phyloP scores from a whole-genome alignment of 2,797 vertebrate species.

The Manis javanica region DNA sequence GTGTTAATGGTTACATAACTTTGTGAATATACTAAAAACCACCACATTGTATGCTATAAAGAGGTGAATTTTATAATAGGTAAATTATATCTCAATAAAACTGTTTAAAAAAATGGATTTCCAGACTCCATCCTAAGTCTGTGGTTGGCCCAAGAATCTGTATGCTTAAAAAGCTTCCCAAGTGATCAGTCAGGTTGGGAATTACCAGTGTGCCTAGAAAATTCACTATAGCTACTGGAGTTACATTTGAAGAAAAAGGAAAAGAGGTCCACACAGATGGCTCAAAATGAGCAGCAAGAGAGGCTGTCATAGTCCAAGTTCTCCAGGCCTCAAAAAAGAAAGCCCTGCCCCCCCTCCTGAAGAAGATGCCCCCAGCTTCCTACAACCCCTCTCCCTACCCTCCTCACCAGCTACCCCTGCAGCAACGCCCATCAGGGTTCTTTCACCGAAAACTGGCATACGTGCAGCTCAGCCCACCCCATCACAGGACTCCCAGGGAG shows the following conservation, averaged over 20 bases:
- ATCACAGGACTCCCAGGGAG: too few relatives aligned
- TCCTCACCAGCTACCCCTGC: too few relatives aligned
- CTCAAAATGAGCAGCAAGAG: not conserved
- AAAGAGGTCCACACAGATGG: not conserved
- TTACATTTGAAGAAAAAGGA: not conserved
- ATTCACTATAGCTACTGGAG: not conserved
- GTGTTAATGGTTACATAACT: not conserved
- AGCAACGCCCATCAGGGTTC: not conserved
- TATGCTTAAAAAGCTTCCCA: not conserved
- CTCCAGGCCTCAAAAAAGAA: not conserved
- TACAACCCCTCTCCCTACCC: not conserved
- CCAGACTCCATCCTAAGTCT: not conserved
- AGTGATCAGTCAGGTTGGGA: not conserved
- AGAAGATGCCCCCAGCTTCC: not conserved
- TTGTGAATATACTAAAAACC: not conserved
- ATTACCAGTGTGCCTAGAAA: not conserved
- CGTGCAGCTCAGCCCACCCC: not conserved
- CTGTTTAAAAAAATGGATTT: not conserved
- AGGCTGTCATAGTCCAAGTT: not conserved
- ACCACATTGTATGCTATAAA: not conserved
- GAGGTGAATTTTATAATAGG: not conserved
- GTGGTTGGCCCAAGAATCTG: not conserved
- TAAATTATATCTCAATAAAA: not conserved
- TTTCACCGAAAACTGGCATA: not conserved
- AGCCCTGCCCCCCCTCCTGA: rapidly evolving